Base-by-base conservation (phyloP, 2,113 vertebrate species). In the Aplodontia rufa region DNA sequence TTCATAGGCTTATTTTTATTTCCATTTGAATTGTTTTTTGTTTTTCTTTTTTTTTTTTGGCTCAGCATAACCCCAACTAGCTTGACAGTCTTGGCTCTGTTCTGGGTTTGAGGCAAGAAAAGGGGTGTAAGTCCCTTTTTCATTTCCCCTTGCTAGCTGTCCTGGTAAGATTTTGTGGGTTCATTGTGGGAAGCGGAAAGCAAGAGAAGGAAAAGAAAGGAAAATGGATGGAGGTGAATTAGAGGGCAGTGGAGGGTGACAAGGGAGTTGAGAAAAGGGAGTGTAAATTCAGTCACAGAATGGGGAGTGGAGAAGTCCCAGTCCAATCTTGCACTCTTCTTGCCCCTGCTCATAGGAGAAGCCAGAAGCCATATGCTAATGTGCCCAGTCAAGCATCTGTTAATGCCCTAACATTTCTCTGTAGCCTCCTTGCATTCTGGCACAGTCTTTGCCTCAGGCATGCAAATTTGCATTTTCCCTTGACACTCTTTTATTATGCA, bases 391-490 rank as follows among this genome's bases (percentile, higher is more conserved):
- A 83, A 81, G 85, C 92, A 86, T 95, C 96, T 95, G 87, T 71
- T 91, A 79, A 55, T 1, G 28, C 71, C 85, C 81, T 93, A 55
- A 45, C 49, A 62, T 90, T 94, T 89, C 91, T 88, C 84, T 62
- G 58, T 87, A 95, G 96, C 76, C 87, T 93, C 76, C 78, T 22
- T 90, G 92, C 71, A 69, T 96, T 74, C 84, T 96, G 94, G 92
- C 68, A 88, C 66, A 88, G 69, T 88, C 82, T 97, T 85, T 68
- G 96, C 97, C 92, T 97, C 87, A 96, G 96, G 96, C 97, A 96
- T 89, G 89, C 85, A 95, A 84, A 97, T 98, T 96, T 96, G 93
- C 96, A 96, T 97, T 96, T 96, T 91, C 96, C 94, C 96, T 96
- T 97, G 96, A 97, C 94, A 95, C 79, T 95, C 62, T 97, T 97